A percentile compares a stretch with the other conserved stretches of the same genome.
Evolutionary conservation across 2,113 vertebrate species (phyloP).

Genomic region (Sitta europaea): DNA sequence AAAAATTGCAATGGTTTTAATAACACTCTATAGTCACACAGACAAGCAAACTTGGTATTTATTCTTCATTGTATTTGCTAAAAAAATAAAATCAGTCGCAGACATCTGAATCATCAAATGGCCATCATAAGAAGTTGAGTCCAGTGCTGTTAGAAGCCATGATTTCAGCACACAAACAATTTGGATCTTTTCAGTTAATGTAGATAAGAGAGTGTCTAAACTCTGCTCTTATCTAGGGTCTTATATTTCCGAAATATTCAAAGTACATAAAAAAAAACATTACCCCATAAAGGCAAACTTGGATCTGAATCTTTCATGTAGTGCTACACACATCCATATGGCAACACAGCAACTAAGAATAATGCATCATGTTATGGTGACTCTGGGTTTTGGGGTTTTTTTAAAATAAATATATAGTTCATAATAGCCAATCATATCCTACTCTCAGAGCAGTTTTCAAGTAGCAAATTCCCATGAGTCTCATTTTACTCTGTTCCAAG

Average conservation of each 20-base stretch:
- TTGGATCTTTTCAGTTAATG: not conserved
- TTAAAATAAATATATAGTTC: not conserved
- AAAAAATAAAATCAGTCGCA: not conserved
- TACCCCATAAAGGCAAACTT: not conserved
- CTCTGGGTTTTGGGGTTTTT: fast-evolving
- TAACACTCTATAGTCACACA: not conserved
- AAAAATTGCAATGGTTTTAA: not conserved
- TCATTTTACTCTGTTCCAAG: not conserved
- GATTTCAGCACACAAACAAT: not conserved
- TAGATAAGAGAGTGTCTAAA: not conserved
- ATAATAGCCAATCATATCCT: not conserved
- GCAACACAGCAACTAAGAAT: not conserved
- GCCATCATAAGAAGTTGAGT: not conserved
- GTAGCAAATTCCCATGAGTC: not conserved
- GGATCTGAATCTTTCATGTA: not conserved
- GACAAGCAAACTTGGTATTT: not conserved
- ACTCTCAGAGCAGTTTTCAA: not conserved
- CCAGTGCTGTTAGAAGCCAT: not conserved
- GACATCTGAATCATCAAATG: not conserved
- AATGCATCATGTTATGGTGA: not conserved
- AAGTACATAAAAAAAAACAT: not conserved
- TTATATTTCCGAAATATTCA: not conserved
- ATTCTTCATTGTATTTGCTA: not conserved
- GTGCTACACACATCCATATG: not conserved
- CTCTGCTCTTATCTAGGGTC: not conserved